Conservation (phyloP, 2,888 invertebrate genomes). For the Chrysodeixis includens region DNA sequence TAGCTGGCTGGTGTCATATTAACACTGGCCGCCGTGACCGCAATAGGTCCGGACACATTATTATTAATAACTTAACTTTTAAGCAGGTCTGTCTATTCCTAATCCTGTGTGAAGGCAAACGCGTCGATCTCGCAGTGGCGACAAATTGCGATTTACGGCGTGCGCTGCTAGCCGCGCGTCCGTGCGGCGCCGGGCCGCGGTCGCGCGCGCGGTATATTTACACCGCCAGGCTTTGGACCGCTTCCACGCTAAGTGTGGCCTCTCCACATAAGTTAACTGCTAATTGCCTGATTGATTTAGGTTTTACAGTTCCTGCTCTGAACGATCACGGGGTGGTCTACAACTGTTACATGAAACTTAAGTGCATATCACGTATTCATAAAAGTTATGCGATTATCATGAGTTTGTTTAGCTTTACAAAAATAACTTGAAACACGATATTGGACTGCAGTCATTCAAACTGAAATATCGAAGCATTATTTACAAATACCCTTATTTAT, state of each 20-base stretch:
- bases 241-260: constrained; percentile 51
- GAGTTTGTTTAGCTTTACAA: not conserved
- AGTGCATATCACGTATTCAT: no score
- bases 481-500: constrained; percentile 50
- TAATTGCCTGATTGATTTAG: constrained; percentile 57
- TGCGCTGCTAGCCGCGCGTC: constrained; percentile 58
- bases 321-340: not conserved
- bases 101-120: constrained; percentile 59
- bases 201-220: constrained; percentile 38
- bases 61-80: no score
- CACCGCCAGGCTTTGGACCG: constrained; percentile 28
- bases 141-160: constrained; percentile 69
- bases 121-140: constrained; percentile 64
- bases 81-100: constrained; percentile 20
- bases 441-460: constrained; percentile 17
- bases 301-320: constrained; percentile 16
- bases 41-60: no score
- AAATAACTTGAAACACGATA: constrained; percentile 12
- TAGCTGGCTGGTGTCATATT: no score
- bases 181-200: constrained; percentile 53
- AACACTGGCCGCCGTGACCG: no score
- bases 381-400: not conserved
- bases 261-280: constrained; percentile 44
- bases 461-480: constrained; percentile 27
- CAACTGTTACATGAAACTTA: constrained; percentile 7